Evolutionary conservation across 2,888 invertebrate species (phyloP), one percentile per base, ranked within the genome.

Genomic region (Drosophila peninsularis): DNA sequence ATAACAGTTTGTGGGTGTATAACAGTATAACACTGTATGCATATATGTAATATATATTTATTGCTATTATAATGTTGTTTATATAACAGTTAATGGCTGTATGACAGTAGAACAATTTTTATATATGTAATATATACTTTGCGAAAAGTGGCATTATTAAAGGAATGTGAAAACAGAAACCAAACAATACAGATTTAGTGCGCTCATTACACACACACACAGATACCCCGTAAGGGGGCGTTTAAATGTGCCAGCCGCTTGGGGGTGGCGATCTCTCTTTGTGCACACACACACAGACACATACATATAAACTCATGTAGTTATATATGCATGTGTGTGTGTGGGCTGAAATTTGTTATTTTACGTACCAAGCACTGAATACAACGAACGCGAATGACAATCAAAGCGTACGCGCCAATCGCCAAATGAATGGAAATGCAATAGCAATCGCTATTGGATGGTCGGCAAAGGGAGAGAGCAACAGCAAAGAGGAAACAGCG

Each of bases 101-200:
- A 24, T 30, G 19, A 32, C 17, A 24, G 7, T 50, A 11, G 21
- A 11, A 17, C 5, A 41, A 11, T 5, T 5, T 19, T 2, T 41
- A 11, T 11, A 2, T 2, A 5, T 21, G 21, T 50, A 50, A 34
- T 19, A 49, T 19, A 49, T 19, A 66, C 34, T 70, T 54, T 57
- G 78, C 45, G 58, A 52, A 64, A 55, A 75, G 63, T 24, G 24
- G 24, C 24, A 24, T 24, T 24, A 24, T 56, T 72, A 62, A 57
- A 57, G 84, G 81, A 83, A 81, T 85, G 77, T 85, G 86, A 76
- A 69, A 69, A 55, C 52, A 72, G 65, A 75, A 80, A 64, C 54
- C 79, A 83, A 70, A 72, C 75, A 81, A 81, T 70, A 65, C 79
- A 53, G 76, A 88, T 82, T 88, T 83, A 82, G 64, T 76, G 73